Percentiles rank a stretch among this genome's conserved stretches.
These are phyloP conservation scores for Dichetophora obliterata DNA, from an alignment of 2,888 invertebrate species.

Conservation along the genomic window DNA sequence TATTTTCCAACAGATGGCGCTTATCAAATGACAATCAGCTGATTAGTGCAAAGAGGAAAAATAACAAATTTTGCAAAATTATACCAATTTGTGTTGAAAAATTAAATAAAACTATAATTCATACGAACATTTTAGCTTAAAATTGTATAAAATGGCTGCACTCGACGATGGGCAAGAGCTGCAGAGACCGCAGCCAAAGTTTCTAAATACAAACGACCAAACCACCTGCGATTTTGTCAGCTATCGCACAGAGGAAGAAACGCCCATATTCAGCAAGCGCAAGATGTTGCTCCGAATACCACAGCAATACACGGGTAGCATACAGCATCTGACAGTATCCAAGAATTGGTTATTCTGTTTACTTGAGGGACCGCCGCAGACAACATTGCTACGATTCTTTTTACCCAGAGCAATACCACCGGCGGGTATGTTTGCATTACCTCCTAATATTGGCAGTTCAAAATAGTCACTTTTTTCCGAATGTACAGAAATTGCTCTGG, in stretches of 20 bases:
- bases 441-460: not conserved
- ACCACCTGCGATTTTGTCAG: conserved; percentile 44
- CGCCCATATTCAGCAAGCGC: conserved; percentile 88
- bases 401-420: conserved; percentile 82
- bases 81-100: not conserved
- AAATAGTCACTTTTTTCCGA: not conserved
- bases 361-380: conserved; percentile 79
- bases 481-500: conserved; percentile 62
- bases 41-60: not conserved
- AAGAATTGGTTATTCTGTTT: conserved; percentile 87
- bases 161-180: conserved; percentile 15
- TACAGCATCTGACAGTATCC: conserved; percentile 84
- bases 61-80: not conserved
- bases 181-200: conserved; percentile 55
- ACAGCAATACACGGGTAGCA: conserved; percentile 72
- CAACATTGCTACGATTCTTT: conserved; percentile 82
- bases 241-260: conserved; percentile 73
- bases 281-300: conserved; percentile 85
- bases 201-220: conserved; percentile 53
- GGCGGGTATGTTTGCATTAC: conserved; percentile 74
- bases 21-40: conserved; percentile 8
- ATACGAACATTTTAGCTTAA: not conserved
- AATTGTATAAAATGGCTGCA: conserved; percentile 42
- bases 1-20: not conserved
- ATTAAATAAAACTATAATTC: not conserved